Evolutionary conservation across 1,140 invertebrate species (phyloP).

Genomic region (Neoseiulus cucumeris): DNA sequence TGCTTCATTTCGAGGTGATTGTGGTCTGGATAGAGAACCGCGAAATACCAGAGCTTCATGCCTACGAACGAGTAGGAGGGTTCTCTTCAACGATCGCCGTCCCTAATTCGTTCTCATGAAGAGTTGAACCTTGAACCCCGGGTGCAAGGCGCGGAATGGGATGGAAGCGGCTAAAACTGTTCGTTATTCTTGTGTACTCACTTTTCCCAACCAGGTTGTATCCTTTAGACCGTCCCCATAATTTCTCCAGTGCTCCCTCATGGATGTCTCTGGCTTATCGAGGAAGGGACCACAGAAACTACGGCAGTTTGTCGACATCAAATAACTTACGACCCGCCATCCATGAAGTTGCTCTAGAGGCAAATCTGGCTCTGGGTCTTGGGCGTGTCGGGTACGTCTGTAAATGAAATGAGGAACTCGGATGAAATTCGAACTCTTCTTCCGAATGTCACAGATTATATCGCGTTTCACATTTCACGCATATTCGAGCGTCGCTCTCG

Average conservation of each 20-base stretch:
- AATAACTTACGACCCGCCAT: slow-evolving; percentile 1
- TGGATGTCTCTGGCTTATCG: background rate
- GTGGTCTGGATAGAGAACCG: too few species aligned
- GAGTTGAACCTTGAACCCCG: too few species aligned
- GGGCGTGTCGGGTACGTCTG: slow-evolving; percentile 1
- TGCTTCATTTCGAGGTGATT: too few species aligned
- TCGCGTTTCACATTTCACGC: too few species aligned
- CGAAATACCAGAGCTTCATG: too few species aligned
- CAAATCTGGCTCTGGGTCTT: background rate
- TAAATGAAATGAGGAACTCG: background rate
- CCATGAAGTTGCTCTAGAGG: background rate
- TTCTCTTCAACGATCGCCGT: too few species aligned
- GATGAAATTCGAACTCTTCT: background rate
- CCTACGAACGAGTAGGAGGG: too few species aligned
- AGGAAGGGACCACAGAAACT: slow-evolving; percentile 8
- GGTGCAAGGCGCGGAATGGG: too few species aligned
- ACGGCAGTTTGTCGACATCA: slow-evolving; percentile 4
- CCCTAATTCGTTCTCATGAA: too few species aligned
- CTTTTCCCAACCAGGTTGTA: slow-evolving; percentile 7
- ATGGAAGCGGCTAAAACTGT: too few species aligned
- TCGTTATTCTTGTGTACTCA: too few species aligned
- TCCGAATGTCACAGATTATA: background rate
- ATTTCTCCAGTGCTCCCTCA: slow-evolving; percentile 3
- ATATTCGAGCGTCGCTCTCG: too few species aligned
- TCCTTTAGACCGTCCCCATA: background rate